Percentiles rank a stretch among this genome's conserved stretches.
Evolutionary conservation across 2,888 invertebrate species (phyloP).

Genomic region (Trissolcus japonicus): DNA sequence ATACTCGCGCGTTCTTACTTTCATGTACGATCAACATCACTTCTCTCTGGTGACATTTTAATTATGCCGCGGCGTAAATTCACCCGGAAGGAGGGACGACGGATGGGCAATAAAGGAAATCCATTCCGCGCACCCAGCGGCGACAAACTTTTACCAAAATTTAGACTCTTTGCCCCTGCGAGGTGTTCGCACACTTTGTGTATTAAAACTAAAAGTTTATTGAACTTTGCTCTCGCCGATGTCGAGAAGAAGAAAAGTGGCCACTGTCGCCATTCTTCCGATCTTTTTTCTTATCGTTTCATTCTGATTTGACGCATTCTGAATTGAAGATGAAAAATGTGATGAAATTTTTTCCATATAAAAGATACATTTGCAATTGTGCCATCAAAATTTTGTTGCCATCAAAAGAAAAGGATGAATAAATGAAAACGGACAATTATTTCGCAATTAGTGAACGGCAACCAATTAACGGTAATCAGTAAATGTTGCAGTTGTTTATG

Average conservation of each 20-base stretch:
- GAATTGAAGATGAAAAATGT: too few relatives aligned
- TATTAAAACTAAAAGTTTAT: slow-evolving; percentile 45
- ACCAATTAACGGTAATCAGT: too few relatives aligned
- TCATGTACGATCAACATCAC: slow-evolving; percentile 71
- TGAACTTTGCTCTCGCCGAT: slow-evolving; percentile 19
- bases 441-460: too few relatives aligned
- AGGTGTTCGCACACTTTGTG: slow-evolving; percentile 34
- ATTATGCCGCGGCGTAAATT: slow-evolving; percentile 73
- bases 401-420: too few relatives aligned
- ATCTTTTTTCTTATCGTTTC: slow-evolving; percentile 4
- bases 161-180: slow-evolving; percentile 25
- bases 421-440: too few relatives aligned
- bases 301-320: too few relatives aligned
- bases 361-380: too few relatives aligned
- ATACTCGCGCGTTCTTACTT: slow-evolving; percentile 66
- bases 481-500: too few relatives aligned
- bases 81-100: slow-evolving; percentile 60
- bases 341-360: too few relatives aligned
- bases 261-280: slow-evolving; percentile 15
- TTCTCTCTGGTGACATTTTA: slow-evolving; percentile 72
- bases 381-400: too few relatives aligned
- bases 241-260: slow-evolving; percentile 5
- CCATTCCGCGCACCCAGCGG: slow-evolving; percentile 53
- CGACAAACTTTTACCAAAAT: slow-evolving; percentile 54
- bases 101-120: slow-evolving; percentile 57